These are phyloP conservation scores for Himalopsyche phryganea DNA, from an alignment of 1,140 invertebrate species.

Conservation along the genomic window DNA sequence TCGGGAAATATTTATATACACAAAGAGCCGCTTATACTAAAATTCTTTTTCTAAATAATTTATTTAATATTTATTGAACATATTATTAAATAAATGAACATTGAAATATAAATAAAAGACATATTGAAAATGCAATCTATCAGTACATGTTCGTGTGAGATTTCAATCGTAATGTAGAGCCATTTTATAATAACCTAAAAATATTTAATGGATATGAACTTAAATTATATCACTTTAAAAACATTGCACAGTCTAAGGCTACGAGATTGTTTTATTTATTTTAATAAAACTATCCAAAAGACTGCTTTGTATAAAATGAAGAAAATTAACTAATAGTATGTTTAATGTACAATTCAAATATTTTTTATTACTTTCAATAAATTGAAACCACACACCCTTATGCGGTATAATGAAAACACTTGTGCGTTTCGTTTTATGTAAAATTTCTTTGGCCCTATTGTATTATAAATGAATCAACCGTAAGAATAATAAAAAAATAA, in stretches of 20 bases:
- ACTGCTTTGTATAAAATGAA: not conserved
- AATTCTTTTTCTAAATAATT: too few species aligned
- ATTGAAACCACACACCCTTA: constrained; percentile 22
- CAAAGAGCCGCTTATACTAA: too few species aligned
- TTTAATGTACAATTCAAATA: not conserved
- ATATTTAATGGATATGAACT: not conserved
- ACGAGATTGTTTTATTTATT: too few species aligned
- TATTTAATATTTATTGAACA: too few species aligned
- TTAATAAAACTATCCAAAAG: too few species aligned
- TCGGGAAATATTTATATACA: not conserved
- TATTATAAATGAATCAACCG: constrained; percentile 5
- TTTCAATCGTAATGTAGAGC: too few species aligned
- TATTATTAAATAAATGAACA: too few species aligned
- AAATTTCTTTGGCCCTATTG: constrained; percentile 20
- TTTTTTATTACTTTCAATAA: constrained; percentile 5
- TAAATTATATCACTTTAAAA: not conserved
- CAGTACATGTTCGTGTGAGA: too few species aligned
- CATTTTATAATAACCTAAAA: too few species aligned
- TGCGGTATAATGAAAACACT: constrained; percentile 19
- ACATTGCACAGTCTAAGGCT: not conserved
- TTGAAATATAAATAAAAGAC: too few species aligned
- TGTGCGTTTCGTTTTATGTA: constrained; percentile 23
- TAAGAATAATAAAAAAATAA: constrained; percentile 15
- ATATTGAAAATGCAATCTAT: too few species aligned
- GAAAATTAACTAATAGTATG: not conserved